These are phyloP conservation scores for Drosophila nr. fundita DNA, from an alignment of 2,888 invertebrate species.

Conservation along the genomic window DNA sequence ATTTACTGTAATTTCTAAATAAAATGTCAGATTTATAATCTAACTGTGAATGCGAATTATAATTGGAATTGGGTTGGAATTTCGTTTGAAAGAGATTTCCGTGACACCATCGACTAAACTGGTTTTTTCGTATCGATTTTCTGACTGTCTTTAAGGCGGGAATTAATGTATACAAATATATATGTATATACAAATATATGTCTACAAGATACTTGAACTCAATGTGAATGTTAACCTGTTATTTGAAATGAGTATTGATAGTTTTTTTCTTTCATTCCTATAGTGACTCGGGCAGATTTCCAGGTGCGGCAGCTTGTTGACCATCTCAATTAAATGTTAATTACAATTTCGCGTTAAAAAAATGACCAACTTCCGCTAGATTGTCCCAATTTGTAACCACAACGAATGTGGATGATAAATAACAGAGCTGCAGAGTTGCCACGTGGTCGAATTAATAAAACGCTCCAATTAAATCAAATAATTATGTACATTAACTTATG, in stretches of 20 bases:
- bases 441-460: constrained; percentile 47
- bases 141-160: constrained; percentile 1
- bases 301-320: constrained; percentile 10
- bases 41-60: not conserved
- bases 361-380: constrained; percentile 66
- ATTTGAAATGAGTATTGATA: constrained; percentile 1
- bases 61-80: not conserved
- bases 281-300: constrained; percentile 3
- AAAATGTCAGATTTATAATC: not conserved
- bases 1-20: not conserved
- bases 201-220: not conserved
- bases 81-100: constrained; percentile 1
- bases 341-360: constrained; percentile 55
- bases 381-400: constrained; percentile 41
- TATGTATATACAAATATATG: not conserved
- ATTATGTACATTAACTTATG: constrained; percentile 44
- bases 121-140: constrained; percentile 14
- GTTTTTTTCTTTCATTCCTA: not conserved
- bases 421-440: constrained; percentile 39
- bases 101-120: constrained; percentile 12
- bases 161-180: not conserved
- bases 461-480: constrained; percentile 48
- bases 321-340: constrained; percentile 17
- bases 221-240: constrained; percentile 15
- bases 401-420: constrained; percentile 15